Base-by-base conservation (phyloP, 2,888 invertebrate genomes). In the Lapara coniferarum region DNA sequence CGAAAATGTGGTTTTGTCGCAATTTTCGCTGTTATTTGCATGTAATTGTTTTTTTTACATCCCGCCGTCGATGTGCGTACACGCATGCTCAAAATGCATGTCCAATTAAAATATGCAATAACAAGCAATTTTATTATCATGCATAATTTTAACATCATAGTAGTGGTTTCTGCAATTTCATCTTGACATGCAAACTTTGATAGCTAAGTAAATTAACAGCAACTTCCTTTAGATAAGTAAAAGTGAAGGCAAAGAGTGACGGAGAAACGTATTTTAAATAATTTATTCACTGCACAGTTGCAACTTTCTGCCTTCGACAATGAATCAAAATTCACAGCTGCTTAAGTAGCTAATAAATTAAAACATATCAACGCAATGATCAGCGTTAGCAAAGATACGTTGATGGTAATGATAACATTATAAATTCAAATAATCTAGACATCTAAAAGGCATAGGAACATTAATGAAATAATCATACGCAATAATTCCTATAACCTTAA, bases 11-110 rank as follows among this genome's bases (percentile, higher is more conserved):
- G 77, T 76, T 84, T 88, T 82, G 81, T 80, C 72, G 85, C 77
- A 89, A 90, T 88, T 91, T 90, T 88, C 78, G 81, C 75, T 75
- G 82, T 80, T 85, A 91, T 92, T 91, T 90, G 89, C 90, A 92
- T 72, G 82, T 87, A 90, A 90, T 90, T 88, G 83, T 74, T 81
- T 86, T 89, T 89, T 85, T 66, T 53, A 56, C 53, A 59, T 59
- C 44, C 59, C 58, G 78, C 81, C 77, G 82, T 81, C 75, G 76
- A 75, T 75, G 76, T 88, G 90, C 90, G 89, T 89, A 89, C 90
- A 90, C 89, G 92, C 91, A 90, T 83, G 85, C 78, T 81, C 83
- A 84, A 79, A 82, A 85, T 84, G 88, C 87, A 88, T 86, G 81
- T 84, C 85, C 87, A 91, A 91, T 92, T 91, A 85, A 81, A 84